Evolutionary conservation across 2,113 vertebrate species (phyloP).

Genomic region (Dipodomys stephensi): DNA sequence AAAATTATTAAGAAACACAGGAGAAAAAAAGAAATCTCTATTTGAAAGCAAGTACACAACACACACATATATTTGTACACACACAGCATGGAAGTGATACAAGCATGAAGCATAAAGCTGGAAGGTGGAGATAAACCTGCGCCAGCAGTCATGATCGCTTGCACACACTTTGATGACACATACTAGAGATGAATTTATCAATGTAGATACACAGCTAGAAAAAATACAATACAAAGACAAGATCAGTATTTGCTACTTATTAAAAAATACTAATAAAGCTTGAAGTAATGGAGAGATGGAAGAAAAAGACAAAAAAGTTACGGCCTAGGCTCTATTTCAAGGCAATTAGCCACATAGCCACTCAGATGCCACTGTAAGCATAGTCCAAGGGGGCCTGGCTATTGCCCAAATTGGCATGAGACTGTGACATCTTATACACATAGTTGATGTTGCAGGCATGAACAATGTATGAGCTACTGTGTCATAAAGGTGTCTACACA

Average conservation of each 20-base stretch:
- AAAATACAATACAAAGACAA: background rate
- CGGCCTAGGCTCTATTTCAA: background rate
- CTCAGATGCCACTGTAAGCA: background rate
- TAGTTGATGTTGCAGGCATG: no score
- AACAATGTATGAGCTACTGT: no score
- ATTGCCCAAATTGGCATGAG: no score
- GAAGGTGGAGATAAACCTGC: background rate
- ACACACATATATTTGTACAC: no score
- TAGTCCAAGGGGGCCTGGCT: no score
- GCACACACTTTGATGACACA: no score
- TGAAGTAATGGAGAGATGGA: background rate
- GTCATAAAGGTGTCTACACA: no score
- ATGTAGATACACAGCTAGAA: background rate
- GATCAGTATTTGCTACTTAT: background rate
- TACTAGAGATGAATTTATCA: no score
- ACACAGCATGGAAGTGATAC: background rate
- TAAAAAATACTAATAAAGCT: background rate
- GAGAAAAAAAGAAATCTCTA: background rate
- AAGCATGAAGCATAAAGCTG: background rate
- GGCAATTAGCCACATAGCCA: background rate
- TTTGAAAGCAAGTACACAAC: background rate
- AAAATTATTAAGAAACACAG: background rate
- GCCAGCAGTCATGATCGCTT: no score
- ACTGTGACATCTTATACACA: no score
- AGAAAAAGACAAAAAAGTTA: background rate